Base-by-base conservation (phyloP, 2,888 invertebrate genomes). In the Autographa gamma region DNA sequence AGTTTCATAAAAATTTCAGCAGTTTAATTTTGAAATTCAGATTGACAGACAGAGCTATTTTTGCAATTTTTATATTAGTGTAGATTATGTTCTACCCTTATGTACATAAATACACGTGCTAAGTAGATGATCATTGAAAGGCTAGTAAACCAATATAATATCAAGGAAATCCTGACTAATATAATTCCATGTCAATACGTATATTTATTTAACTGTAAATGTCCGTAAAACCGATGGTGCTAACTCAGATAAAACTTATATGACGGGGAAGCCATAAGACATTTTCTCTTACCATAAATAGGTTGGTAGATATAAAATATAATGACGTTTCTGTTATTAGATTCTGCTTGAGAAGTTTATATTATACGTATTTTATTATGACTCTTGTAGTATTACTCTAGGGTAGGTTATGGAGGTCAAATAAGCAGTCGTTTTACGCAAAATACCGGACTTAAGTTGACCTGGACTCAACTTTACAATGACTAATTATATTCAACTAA, bases 221-320 rank as follows among this genome's bases (percentile, higher is more conserved):
- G 48, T 7, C n/a, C 5, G 48, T n/a, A 8, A n/a, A 34, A 34
- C 68, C 13, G 32, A 25, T 68, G 73, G 74, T 41, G 32, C 62
- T 60, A 32, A 31, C 62, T 69, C 38, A 56, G 54, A 11, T 43
- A 74, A 63, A 73, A 70, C 48, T 74, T 69, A 70, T 64, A 54
- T 14, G 48, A 34, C 63, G 18, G 52, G 48, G 18, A 9, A 56
- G 14, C 48, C 25, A 58, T 75, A 70, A 74, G 18, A 70, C 56
- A 74, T 75, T 34, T 41, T 63, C 56, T 19, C 32, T 56, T 25
- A 14, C 58, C 25, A 70, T 70, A 70, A 52, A 70, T 52, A 70
- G 19, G 60, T 31, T 2, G 41, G 31, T 32, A 48, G 71, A 71
- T 66, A 71, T 71, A 71, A 75, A 71, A 76, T 76, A 76, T 75